phyloP scores from a whole-genome alignment of 2,888 invertebrate species.

The Allolobophora icterica region DNA sequence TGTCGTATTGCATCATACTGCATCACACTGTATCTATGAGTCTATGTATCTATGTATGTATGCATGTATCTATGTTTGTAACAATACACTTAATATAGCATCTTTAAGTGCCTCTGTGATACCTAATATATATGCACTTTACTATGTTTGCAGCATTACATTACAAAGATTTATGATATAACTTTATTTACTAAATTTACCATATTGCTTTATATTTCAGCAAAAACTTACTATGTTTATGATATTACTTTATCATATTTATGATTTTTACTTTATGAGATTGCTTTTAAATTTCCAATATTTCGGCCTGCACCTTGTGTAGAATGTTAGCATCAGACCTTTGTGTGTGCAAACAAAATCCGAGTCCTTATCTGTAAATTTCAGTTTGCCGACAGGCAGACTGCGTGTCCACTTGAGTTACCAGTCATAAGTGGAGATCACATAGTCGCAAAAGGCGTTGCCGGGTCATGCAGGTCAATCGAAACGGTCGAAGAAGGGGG shows the following conservation, averaged over 20 bases:
- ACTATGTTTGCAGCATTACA: background rate
- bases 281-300: too few relatives aligned
- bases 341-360: background rate
- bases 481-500: background rate
- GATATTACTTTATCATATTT: background rate
- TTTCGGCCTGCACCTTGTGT: background rate
- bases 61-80: too few relatives aligned
- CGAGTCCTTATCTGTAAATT: background rate
- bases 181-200: too few relatives aligned
- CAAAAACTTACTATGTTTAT: background rate
- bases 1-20: background rate
- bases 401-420: background rate
- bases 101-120: too few relatives aligned
- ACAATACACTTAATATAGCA: background rate
- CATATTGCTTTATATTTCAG: too few relatives aligned
- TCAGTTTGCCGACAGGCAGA: background rate
- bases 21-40: too few relatives aligned
- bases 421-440: background rate
- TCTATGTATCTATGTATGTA: too few relatives aligned
- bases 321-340: background rate
- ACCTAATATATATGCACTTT: background rate
- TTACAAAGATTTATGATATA: too few relatives aligned
- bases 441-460: background rate
- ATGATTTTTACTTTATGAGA: background rate
- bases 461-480: background rate